A percentile compares a stretch with the other conserved stretches of the same genome.
Evolutionary conservation across 2,797 vertebrate species (phyloP).

Genomic region (Aphelocoma californica): DNA sequence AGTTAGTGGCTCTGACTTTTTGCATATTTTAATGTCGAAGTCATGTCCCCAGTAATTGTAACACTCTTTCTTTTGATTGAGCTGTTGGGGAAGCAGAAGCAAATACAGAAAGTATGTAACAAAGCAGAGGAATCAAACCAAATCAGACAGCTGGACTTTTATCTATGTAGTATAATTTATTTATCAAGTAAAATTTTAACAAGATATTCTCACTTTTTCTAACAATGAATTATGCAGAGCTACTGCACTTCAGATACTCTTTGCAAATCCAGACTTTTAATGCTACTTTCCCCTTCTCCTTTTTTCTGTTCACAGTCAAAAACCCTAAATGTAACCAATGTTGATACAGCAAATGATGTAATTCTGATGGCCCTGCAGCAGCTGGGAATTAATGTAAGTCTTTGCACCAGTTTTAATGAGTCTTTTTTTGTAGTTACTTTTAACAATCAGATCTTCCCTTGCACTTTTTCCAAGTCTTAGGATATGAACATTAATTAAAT

Average conservation of each 20-base stretch:
- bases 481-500: neutral
- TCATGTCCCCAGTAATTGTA: neutral
- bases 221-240: neutral
- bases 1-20: neutral
- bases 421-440: neutral
- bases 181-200: slow-evolving; percentile 1
- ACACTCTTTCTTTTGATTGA: neutral
- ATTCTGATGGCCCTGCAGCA: slow-evolving; percentile 88
- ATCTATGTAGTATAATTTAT: neutral
- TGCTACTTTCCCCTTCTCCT: neutral
- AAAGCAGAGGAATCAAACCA: neutral
- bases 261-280: slow-evolving; percentile 16
- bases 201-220: neutral
- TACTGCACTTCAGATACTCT: neutral
- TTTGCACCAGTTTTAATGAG: slow-evolving; percentile 6
- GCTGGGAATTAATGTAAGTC: slow-evolving; percentile 89
- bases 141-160: neutral
- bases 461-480: neutral
- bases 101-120: neutral
- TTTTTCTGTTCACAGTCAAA: slow-evolving; percentile 83
- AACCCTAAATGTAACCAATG: slow-evolving; percentile 87
- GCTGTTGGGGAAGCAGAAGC: neutral
- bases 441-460: neutral
- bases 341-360: slow-evolving; percentile 86
- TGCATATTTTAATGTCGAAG: neutral